Base-by-base conservation (phyloP, 2,113 vertebrate species). In the Athene cunicularia region DNA sequence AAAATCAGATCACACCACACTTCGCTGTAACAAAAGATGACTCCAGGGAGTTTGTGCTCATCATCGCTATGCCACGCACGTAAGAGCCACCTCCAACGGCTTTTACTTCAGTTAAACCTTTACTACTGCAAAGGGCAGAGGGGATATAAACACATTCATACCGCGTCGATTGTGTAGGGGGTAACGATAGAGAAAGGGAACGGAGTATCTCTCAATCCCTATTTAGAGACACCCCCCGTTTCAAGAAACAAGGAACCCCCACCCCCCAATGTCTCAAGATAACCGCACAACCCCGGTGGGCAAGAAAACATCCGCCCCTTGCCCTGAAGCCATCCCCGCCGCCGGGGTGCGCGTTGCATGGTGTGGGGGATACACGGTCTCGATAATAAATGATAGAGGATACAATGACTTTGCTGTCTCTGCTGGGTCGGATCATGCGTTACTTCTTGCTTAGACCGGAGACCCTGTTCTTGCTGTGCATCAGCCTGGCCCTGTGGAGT, bases 331-430 rank as follows among this genome's bases (percentile, higher is more conserved):
- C 37, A 70, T 12, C 82, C 77, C 96, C 30, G 87, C 70, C 90
- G 63, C 80, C 91, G 68, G 85, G 87, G 86, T 84, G 95, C 88
- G 88, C 96, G 96, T 88, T 96, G 96, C 96, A 96, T 93, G 93
- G n/a, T 96, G 94, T 77, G 88, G 66, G 66, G 96, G 94, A 96
- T 80, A 77, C 55, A 81, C 97, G 90, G 93, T 87, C 93, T 93
- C 95, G 96, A 98, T 98, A 97, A 98, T 98, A 98, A 99, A 99
- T 99, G 99, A 99, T 99, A 99, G 99, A 99, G 98, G 99, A 99
- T 98, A 99, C 99, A 68, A 99, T 99, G 99, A 99, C 99, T 98
- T 98, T 99, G 99, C 98, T 99, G 98, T 99, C 99, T 98, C 98
- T 99, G 73, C 97, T 99, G 98, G 99, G 99, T 98, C 99, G 99